Evolutionary conservation across 2,888 invertebrate species (phyloP).

Genomic region (Aporophyla nigra): DNA sequence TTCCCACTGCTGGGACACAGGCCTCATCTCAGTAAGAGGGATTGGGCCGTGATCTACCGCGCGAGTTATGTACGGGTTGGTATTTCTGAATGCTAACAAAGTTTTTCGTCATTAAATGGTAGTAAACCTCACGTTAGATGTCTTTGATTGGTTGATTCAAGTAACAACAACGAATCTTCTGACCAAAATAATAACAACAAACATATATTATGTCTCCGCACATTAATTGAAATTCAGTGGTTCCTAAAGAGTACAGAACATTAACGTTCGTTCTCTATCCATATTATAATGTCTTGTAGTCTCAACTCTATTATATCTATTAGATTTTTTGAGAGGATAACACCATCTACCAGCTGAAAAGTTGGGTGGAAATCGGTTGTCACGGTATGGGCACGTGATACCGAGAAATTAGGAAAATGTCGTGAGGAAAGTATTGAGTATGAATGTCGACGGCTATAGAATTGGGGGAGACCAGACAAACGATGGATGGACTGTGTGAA

Average conservation of each 20-base stretch:
- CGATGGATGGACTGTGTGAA: too few species aligned
- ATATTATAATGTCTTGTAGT: neutral
- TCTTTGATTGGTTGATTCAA: neutral
- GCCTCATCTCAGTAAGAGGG: too few species aligned
- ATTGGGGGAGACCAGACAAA: too few species aligned
- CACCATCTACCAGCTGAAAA: neutral
- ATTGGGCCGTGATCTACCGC: too few species aligned
- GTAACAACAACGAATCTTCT: neutral
- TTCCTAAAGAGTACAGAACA: neutral
- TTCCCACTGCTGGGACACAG: too few species aligned
- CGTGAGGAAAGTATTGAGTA: too few species aligned
- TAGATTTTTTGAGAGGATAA: neutral
- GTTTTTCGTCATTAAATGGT: neutral
- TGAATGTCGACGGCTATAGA: too few species aligned
- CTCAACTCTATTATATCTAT: neutral
- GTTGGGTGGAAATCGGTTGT: too few species aligned
- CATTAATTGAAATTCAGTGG: neutral
- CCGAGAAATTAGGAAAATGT: too few species aligned
- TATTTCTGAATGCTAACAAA: neutral
- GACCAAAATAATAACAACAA: neutral
- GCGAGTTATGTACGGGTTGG: too few species aligned
- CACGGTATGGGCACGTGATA: too few species aligned
- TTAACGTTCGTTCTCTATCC: neutral
- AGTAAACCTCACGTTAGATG: neutral
- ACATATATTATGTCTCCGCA: neutral